Percentiles rank a stretch among this genome's conserved stretches.
phyloP scores from a whole-genome alignment of 2,797 vertebrate species.

The Staurois parvus region DNA sequence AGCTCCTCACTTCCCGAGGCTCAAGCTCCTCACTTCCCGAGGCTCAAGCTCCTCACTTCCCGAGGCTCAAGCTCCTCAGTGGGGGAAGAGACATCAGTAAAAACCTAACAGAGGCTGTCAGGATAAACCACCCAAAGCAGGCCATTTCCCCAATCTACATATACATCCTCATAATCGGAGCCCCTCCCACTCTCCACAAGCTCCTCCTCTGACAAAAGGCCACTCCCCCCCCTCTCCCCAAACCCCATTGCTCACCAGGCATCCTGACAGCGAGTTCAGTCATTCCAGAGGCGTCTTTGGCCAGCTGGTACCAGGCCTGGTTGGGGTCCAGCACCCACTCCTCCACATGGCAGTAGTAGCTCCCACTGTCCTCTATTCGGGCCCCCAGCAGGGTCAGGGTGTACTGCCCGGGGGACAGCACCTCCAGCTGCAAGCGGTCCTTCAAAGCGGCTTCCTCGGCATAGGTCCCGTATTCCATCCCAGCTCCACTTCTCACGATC shows the following conservation, averaged over 20 bases:
- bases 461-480: constrained; percentile 90
- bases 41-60: too few species aligned
- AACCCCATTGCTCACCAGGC: constrained; percentile 78
- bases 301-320: constrained; percentile 91
- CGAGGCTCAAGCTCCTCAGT: too few species aligned
- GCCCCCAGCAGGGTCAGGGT: constrained; percentile 90
- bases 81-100: too few species aligned
- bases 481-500: constrained; percentile 89
- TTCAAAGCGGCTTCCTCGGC: constrained; percentile 90
- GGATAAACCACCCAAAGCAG: too few species aligned
- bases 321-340: constrained; percentile 96
- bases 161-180: background rate
- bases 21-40: too few species aligned
- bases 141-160: too few species aligned
- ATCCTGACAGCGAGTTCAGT: constrained; percentile 87
- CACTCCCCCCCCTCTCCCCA: accelerated
- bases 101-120: too few species aligned
- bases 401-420: constrained; percentile 76
- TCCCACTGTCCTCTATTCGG: constrained; percentile 89
- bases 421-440: constrained; percentile 88
- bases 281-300: constrained; percentile 88
- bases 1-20: too few species aligned
- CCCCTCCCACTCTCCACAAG: background rate
- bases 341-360: constrained; percentile 96
- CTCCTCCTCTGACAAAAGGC: too few species aligned